Evolutionary conservation across 1,140 invertebrate genomes (phyloP), one percentile per base, ranked within the genome.

Genomic region (Liolophura sinensis): DNA sequence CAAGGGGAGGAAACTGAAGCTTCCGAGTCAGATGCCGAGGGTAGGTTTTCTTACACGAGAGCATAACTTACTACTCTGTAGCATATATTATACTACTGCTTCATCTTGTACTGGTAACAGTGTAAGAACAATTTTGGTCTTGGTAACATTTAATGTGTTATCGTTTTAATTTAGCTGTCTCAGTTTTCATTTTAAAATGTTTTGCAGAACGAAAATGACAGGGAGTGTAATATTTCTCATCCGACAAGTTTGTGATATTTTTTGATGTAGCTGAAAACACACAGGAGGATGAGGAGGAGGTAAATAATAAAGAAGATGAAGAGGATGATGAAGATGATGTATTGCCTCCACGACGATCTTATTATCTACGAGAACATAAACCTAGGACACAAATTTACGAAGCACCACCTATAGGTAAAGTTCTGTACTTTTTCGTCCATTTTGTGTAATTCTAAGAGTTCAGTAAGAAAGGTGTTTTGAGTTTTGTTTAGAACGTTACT

Each of bases 301-400:
- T 74, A 25, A 69, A 73, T 46, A 73, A 72, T 15, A 75, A 73
- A 46, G 70, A 75, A 24, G 72, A 78, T 50, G 73, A 77, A 47
- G 72, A 78, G 40, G 77, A 78, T 27, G 73, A 76, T 27, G 73
- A 75, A 62, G 71, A 78, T 12, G 72, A 73, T 47, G 71, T 78
- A 47, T 82, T 85, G 73, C 65, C 71, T 49, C 52, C 49, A 61
- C 66, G 67, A 64, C 56, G 69, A 25, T 78, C 74, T 49, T 84
- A 84, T 63, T 78, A 74, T 71, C 72, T 84, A 20, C 72, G 82
- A 60, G 75, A 82, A 73, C 78, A 83, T 56, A 82, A 82, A 67
- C 82, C 79, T 49, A 67, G 78, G 22, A 82, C 80, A 56, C 74
- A 82, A 56, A 67, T 79, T 22, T 80, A 75, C 62, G 74, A 76